These are phyloP conservation scores for Philypnodon macrostomus DNA, from an alignment of 2,797 vertebrate species.

Conservation along the genomic window DNA sequence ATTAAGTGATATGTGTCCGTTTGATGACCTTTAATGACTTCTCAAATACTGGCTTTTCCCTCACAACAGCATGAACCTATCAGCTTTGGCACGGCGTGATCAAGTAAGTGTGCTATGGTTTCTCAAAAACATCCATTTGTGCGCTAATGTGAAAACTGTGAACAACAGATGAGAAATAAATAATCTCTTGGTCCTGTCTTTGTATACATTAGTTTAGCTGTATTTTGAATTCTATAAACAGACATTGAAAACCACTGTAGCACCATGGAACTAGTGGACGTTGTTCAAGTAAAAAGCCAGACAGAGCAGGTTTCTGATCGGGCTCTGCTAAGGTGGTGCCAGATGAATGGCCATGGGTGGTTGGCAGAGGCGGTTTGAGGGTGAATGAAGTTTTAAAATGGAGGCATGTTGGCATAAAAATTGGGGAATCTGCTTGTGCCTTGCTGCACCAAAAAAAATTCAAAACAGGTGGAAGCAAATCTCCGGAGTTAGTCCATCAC, in stretches of 20 bases:
- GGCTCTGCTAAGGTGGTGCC: conserved; percentile 17
- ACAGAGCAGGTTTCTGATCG: conserved; percentile 25
- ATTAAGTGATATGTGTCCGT: conserved; percentile 24
- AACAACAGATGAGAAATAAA: conserved; percentile 3
- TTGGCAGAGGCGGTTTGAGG: conserved; percentile 5
- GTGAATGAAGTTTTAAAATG: conserved; percentile 8
- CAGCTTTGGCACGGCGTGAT: conserved; percentile 69
- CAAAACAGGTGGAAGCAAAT: conserved; percentile 57
- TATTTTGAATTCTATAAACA: conserved; percentile 22
- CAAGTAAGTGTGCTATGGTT: conserved; percentile 53
- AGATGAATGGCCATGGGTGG: conserved; percentile 19
- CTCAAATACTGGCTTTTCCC: neutral
- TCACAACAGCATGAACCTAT: conserved; percentile 45
- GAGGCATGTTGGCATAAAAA: conserved; percentile 12
- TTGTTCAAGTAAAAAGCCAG: conserved; percentile 66
- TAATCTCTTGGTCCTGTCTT: conserved; percentile 9
- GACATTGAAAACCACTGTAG: conserved; percentile 47
- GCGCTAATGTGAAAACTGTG: conserved; percentile 19
- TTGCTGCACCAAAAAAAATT: conserved; percentile 38
- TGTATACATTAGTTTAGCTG: conserved; percentile 11
- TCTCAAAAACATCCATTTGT: conserved; percentile 39
- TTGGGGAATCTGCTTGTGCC: conserved; percentile 1
- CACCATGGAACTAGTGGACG: conserved; percentile 51
- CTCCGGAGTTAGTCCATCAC: conserved; percentile 72
- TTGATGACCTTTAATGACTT: conserved; percentile 7